Evolutionary conservation across 2,797 vertebrate genomes (phyloP).

Genomic region (Silurus aristotelis): DNA sequence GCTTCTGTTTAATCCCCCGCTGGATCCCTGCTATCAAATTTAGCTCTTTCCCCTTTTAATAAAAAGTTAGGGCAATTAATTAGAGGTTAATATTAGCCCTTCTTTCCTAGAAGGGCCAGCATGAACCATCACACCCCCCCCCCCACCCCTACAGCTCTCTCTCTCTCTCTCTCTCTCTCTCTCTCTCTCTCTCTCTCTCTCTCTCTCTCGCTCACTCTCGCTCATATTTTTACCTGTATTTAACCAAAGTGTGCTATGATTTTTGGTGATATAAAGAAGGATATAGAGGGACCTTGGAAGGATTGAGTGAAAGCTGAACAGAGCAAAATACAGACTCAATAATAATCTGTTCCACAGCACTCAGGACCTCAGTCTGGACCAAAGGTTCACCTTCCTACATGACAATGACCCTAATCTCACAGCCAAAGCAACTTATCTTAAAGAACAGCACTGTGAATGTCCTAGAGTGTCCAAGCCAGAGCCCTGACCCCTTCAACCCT

Average conservation of each 20-base stretch:
- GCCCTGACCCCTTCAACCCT: too few relatives aligned
- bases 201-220: not conserved
- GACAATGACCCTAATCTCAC: too few relatives aligned
- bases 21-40: conserved; percentile 38
- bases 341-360: too few relatives aligned
- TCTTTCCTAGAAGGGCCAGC: conserved; percentile 25
- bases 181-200: not conserved
- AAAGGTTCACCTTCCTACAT: too few relatives aligned
- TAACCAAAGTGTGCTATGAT: not conserved
- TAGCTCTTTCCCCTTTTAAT: conserved; percentile 49
- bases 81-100: conserved; percentile 56
- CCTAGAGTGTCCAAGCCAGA: too few relatives aligned
- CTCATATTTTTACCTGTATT: not conserved
- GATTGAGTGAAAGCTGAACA: too few relatives aligned
- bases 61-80: conserved; percentile 53
- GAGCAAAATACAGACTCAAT: too few relatives aligned
- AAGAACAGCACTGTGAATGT: too few relatives aligned
- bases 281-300: too few relatives aligned
- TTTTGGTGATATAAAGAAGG: not conserved
- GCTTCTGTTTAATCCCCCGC: not conserved
- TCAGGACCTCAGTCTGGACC: too few relatives aligned
- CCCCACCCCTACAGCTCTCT: not conserved
- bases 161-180: not conserved
- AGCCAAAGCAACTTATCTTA: too few relatives aligned
- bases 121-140: conserved; percentile 33